These are phyloP conservation scores for Parnassius orleans DNA, from an alignment of 2,888 invertebrate species.

Conservation along the genomic window DNA sequence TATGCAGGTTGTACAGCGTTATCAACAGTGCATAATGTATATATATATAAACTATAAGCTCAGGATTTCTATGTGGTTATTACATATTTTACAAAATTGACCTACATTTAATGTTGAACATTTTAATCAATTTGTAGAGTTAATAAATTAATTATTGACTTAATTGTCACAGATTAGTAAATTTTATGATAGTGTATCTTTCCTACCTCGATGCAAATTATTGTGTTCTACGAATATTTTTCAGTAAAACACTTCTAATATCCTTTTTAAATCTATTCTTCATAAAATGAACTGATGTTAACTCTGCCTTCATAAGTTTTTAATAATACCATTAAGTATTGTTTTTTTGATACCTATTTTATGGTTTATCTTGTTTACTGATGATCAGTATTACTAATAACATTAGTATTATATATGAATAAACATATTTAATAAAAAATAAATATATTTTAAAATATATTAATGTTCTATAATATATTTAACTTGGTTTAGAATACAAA, in stretches of 20 bases:
- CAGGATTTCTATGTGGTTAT: constrained; percentile 2
- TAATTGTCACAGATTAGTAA: not conserved
- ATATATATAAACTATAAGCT: not conserved
- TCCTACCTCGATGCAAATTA: not conserved
- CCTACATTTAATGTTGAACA: not conserved
- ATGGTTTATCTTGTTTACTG: constrained; percentile 14
- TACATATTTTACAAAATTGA: not conserved
- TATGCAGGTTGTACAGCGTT: too few species aligned
- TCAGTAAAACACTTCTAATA: not conserved
- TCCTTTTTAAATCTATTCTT: constrained; percentile 4
- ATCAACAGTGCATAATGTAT: too few species aligned
- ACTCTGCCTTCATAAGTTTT: constrained; percentile 28
- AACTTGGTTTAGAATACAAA: constrained; percentile 4
- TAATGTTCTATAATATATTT: constrained; percentile 16
- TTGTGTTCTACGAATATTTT: not conserved
- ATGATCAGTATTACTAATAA: constrained; percentile 8
- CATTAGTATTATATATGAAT: not conserved
- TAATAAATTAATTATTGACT: constrained; percentile 1
- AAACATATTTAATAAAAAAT: constrained; percentile 3
- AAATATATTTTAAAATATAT: constrained; percentile 15
- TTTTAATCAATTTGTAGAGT: constrained; percentile 11
- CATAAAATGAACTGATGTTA: constrained; percentile 22
- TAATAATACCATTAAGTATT: too few species aligned
- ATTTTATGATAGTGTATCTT: not conserved
- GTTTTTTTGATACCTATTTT: constrained; percentile 21